Base-by-base conservation (phyloP, 2,888 invertebrate genomes). In the Trissolcus brochymenae region DNA sequence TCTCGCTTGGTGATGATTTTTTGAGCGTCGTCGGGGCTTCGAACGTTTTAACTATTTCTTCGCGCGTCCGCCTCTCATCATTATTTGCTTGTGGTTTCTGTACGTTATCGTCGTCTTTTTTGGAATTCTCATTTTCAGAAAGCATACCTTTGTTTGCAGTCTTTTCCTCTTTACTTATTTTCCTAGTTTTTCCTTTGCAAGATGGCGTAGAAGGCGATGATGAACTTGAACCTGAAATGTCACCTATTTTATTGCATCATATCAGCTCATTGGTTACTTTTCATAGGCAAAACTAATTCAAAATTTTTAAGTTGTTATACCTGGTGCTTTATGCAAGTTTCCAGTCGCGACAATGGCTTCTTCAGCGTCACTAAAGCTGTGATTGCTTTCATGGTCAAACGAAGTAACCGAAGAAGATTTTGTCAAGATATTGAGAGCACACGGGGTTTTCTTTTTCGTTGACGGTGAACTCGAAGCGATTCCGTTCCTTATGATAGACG, bases 301-400 rank as follows among this genome's bases (percentile, higher is more conserved):
- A 35, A 7, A 9, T 35, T 1, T 35, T 2, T 11, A 25, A 21
- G 21, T 57, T 17, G 4, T 46, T 16, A 4, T 35, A 87, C 88
- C 87, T 83, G 87, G 83, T 79, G 85, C 78, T 79, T 82, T 84
- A 74, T 84, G 85, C 77, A 85, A 84, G 80, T 84, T 86, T 82
- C 87, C 87, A 71, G 85, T 84, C 77, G 85, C 84, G 75, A 84
- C 81, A 76, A 88, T 85, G 68, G 88, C 87, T 84, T 88, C 88
- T 75, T 89, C 88, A 65, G 88, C 89, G 84, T 89, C 88, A 71
- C 87, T 88, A 68, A 85, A 86, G 65, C 84, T 87, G 46, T 84
- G 85, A 79, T 87, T 87, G 80, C 86, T 87, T 80, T 88, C 87
- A 84, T 87, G 84, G 81, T 88, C 86, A 76, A 87, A 79, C 19